Evolutionary conservation across 2,888 invertebrate genomes (phyloP).

Genomic region (Yponomeuta sedellus): DNA sequence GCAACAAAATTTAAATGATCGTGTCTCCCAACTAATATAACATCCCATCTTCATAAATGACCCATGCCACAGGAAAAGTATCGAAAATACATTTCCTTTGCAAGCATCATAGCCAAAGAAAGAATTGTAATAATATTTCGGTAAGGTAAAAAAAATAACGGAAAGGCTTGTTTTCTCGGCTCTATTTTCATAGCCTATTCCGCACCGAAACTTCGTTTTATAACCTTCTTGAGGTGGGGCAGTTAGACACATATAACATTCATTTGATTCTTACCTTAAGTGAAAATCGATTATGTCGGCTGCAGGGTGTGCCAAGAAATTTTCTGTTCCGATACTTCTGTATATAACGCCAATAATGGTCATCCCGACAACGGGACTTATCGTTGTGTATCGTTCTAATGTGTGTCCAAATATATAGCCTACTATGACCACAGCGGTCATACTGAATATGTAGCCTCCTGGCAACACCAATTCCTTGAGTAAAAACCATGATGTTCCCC

Average conservation of each 20-base stretch:
- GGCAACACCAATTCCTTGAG: constrained; percentile 48
- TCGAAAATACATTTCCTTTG: neutral
- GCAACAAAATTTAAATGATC: neutral
- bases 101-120: neutral
- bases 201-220: too few relatives aligned
- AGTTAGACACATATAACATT: neutral
- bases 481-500: constrained; percentile 59
- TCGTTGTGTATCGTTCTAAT: constrained; percentile 56
- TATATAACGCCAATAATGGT: constrained; percentile 57
- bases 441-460: constrained; percentile 50
- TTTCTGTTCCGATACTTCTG: constrained; percentile 50
- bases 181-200: too few relatives aligned
- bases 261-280: constrained; percentile 45
- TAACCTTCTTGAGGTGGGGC: neutral
- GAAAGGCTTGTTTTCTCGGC: too few relatives aligned
- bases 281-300: constrained; percentile 60
- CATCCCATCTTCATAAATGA: neutral
- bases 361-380: constrained; percentile 64
- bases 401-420: constrained; percentile 62
- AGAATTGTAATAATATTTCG: too few relatives aligned
- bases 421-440: constrained; percentile 46
- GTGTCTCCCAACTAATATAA: neutral
- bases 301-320: constrained; percentile 46
- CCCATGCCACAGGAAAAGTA: neutral
- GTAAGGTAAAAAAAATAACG: too few relatives aligned